phyloP scores from a whole-genome alignment of 2,797 vertebrate species.

The Tolypeutes matacus region DNA sequence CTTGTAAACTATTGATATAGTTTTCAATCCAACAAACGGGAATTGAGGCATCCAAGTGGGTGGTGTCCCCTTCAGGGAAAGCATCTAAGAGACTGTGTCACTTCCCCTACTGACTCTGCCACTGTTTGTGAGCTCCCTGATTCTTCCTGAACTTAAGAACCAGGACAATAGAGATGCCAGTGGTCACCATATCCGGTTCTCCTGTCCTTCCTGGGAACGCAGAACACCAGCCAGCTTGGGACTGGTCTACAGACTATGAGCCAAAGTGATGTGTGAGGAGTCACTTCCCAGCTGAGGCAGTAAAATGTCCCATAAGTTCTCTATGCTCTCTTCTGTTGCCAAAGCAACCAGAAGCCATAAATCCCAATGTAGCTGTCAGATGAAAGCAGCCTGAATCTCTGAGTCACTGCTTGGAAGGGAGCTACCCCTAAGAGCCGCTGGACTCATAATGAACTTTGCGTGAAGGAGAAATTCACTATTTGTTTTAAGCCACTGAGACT shows the following conservation, averaged over 20 bases:
- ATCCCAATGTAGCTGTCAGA: background rate
- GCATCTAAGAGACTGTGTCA: background rate
- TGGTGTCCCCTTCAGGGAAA: background rate
- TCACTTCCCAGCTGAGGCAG: background rate
- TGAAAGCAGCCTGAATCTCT: background rate
- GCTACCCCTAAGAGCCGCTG: background rate
- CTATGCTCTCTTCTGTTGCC: background rate
- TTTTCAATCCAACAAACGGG: background rate
- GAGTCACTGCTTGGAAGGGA: background rate
- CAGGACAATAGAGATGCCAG: background rate
- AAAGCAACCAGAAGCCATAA: background rate
- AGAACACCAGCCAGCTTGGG: background rate
- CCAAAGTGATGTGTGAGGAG: background rate
- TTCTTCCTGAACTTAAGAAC: background rate
- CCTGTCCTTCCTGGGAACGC: background rate
- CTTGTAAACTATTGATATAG: background rate
- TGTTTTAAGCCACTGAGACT: background rate
- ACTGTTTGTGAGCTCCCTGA: background rate
- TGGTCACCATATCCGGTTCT: background rate
- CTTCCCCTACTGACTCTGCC: background rate
- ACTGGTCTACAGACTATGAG: background rate
- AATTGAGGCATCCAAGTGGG: background rate
- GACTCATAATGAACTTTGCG: background rate
- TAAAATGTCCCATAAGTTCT: background rate
- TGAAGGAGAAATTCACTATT: background rate